phyloP scores from a whole-genome alignment of 1,140 invertebrate species.

The Bombus difficillimus region DNA sequence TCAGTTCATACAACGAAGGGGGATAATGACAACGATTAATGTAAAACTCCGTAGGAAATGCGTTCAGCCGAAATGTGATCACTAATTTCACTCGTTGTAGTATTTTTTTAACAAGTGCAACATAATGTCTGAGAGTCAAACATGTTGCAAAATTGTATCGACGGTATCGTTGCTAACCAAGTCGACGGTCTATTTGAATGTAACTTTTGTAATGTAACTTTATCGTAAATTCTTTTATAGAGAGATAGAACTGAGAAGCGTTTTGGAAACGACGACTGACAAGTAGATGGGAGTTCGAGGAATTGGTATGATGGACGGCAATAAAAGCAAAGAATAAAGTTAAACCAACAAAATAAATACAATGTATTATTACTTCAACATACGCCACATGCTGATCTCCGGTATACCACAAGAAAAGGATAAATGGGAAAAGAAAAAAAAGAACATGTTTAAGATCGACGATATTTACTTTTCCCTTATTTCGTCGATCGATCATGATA shows the following conservation, averaged over 20 bases:
- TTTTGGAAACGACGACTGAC: background rate
- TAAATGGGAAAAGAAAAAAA: conserved; percentile 44
- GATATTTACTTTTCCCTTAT: background rate
- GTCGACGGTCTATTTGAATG: background rate
- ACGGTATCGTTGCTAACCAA: background rate
- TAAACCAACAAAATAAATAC: conserved; percentile 74
- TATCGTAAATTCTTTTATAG: too few relatives aligned
- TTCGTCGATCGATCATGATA: background rate
- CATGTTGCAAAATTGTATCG: background rate
- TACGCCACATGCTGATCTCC: conserved; percentile 67
- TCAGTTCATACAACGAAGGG: background rate
- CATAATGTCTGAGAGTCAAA: background rate
- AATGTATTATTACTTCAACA: conserved; percentile 70
- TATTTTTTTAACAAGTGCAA: background rate
- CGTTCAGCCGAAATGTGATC: conserved; percentile 4
- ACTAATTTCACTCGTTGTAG: background rate
- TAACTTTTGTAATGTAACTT: too few relatives aligned
- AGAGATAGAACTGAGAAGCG: background rate
- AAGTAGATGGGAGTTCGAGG: background rate
- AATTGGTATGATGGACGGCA: background rate
- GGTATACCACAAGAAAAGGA: conserved; percentile 36
- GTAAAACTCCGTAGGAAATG: too few relatives aligned
- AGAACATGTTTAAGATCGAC: conserved; percentile 20
- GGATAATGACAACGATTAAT: background rate
- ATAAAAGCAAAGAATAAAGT: conserved; percentile 65